Conservation (phyloP, 2,797 vertebrate species). For the Takifugu rubripes region DNA sequence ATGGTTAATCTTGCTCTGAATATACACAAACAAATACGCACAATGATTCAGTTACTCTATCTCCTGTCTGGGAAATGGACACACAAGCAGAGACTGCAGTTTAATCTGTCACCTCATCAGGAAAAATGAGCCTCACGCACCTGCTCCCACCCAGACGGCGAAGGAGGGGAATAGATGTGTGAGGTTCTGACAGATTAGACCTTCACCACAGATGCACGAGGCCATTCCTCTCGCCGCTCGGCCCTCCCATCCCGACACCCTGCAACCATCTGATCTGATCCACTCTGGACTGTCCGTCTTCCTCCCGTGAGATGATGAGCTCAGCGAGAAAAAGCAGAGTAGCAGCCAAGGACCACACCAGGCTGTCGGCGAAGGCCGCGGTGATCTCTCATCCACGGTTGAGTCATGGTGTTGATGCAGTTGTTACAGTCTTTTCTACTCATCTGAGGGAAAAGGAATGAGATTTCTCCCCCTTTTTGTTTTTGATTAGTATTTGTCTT, state of each 20-base stretch:
- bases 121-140: no score
- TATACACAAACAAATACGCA: no score
- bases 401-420: slow-evolving; percentile 9
- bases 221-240: no score
- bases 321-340: slow-evolving; percentile 5
- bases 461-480: background rate
- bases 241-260: slow-evolving; percentile 1
- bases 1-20: no score
- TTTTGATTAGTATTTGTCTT: background rate
- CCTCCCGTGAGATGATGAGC: slow-evolving; percentile 10
- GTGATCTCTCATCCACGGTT: slow-evolving; percentile 14
- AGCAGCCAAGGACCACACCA: slow-evolving; percentile 3
- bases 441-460: slow-evolving; percentile 4
- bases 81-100: no score
- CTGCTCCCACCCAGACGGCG: no score
- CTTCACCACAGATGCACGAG: no score
- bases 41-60: no score
- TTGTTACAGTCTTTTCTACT: slow-evolving; percentile 8
- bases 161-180: no score
- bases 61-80: no score
- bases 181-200: no score
- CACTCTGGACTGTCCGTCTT: background rate
- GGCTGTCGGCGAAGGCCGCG: background rate
- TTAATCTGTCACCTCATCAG: no score
- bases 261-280: background rate